phyloP scores from a whole-genome alignment of 2,888 invertebrate species.

The Pseudolycoriella hygida region DNA sequence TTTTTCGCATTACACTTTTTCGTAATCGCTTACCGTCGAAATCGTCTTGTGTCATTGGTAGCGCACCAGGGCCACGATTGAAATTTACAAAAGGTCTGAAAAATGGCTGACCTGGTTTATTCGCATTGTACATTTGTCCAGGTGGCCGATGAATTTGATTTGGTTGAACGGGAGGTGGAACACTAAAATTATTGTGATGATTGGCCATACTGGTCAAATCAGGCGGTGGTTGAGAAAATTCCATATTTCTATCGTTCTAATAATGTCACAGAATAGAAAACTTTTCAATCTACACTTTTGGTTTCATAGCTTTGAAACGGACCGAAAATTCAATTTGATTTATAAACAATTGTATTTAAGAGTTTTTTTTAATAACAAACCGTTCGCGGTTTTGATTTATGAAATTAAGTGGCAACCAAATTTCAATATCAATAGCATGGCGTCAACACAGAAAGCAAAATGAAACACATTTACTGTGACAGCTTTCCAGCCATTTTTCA shows the following conservation, averaged over 20 bases:
- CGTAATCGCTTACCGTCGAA: slow-evolving; percentile 91
- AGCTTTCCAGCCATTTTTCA: too few relatives aligned
- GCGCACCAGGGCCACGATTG: slow-evolving; percentile 30
- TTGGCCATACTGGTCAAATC: slow-evolving; percentile 18
- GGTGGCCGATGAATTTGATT: slow-evolving; percentile 2
- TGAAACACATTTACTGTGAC: too few relatives aligned
- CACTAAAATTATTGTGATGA: slow-evolving; percentile 9
- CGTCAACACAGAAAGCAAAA: too few relatives aligned
- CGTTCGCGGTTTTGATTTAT: too few relatives aligned
- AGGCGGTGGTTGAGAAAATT: slow-evolving; percentile 18
- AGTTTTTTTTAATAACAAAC: too few relatives aligned
- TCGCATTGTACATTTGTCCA: neutral
- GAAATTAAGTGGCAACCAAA: too few relatives aligned
- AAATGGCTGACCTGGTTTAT: slow-evolving; percentile 22
- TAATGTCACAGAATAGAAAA: too few relatives aligned
- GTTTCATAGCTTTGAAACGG: too few relatives aligned
- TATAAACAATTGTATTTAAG: too few relatives aligned
- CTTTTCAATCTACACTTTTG: too few relatives aligned
- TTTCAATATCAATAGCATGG: too few relatives aligned
- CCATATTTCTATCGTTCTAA: slow-evolving; percentile 11
- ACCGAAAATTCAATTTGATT: too few relatives aligned
- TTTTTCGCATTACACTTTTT: slow-evolving; percentile 93
- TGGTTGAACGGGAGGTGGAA: slow-evolving; percentile 19
- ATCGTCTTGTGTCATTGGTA: slow-evolving; percentile 61
- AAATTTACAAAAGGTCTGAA: slow-evolving; percentile 27